Evolutionary conservation across 2,888 invertebrate genomes (phyloP).

Genomic region (Meiosimyza decipiens): DNA sequence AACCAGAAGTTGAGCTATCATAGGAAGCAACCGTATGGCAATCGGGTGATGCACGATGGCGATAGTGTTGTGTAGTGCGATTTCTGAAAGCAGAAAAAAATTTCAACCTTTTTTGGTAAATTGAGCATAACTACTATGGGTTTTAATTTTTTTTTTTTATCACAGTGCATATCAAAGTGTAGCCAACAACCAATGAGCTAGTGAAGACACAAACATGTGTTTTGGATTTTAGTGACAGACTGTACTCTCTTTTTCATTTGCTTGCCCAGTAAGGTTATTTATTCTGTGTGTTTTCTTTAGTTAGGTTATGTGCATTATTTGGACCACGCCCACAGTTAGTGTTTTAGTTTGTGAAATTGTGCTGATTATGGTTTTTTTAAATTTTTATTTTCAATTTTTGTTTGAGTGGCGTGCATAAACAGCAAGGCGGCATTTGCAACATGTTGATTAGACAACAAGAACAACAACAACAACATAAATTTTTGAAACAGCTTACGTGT

Average conservation of each 20-base stretch:
- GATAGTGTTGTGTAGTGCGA: constrained; percentile 86
- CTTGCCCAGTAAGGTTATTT: background rate
- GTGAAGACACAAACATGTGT: constrained; percentile 14
- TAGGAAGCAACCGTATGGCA: constrained; percentile 92
- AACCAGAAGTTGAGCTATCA: constrained; percentile 88
- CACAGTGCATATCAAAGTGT: constrained; percentile 6
- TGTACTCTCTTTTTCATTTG: background rate
- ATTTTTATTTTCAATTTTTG: constrained; percentile 8
- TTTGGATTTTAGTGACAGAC: background rate
- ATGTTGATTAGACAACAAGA: constrained; percentile 22
- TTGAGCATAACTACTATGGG: no score
- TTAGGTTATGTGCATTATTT: background rate
- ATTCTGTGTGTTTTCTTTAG: background rate
- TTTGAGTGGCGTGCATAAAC: constrained; percentile 38
- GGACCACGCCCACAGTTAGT: constrained; percentile 14
- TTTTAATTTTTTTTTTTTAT: no score
- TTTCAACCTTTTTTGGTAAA: constrained; percentile 2
- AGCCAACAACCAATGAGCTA: background rate
- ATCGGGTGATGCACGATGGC: constrained; percentile 89
- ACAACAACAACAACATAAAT: constrained; percentile 31
- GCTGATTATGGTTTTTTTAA: background rate
- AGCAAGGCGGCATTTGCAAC: constrained; percentile 48
- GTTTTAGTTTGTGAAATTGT: background rate
- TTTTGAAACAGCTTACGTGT: constrained; percentile 32
- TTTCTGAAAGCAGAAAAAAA: constrained; percentile 69